phyloP scores from a whole-genome alignment of 2,888 invertebrate genomes.

The Drosophila cracens region DNA sequence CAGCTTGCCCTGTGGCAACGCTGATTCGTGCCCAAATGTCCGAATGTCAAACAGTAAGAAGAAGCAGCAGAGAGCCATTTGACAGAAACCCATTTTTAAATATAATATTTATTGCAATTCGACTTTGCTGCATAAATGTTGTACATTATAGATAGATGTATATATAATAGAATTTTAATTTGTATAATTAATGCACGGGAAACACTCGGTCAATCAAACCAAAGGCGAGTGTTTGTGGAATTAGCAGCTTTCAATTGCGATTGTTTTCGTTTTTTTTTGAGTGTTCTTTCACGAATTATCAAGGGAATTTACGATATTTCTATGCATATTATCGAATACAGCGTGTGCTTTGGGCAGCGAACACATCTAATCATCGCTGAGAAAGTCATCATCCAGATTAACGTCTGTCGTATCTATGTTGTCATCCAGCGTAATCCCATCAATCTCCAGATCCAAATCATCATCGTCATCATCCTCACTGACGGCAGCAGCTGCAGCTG shows the following conservation, averaged over 20 bases:
- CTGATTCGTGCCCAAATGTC: background rate
- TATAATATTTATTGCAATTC: constrained; percentile 58
- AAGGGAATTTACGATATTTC: constrained; percentile 43
- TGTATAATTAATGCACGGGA: constrained; percentile 67
- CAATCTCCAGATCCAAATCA: constrained; percentile 93
- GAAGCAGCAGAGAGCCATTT: constrained; percentile 11
- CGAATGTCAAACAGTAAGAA: constrained; percentile 20
- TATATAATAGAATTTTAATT: constrained; percentile 46
- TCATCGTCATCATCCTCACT: constrained; percentile 87
- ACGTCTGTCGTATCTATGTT: constrained; percentile 91
- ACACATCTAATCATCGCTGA: constrained; percentile 86
- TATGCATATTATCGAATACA: constrained; percentile 51
- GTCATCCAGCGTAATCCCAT: constrained; percentile 92
- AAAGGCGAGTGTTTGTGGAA: constrained; percentile 70
- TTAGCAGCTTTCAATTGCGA: constrained; percentile 57
- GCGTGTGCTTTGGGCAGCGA: constrained; percentile 23
- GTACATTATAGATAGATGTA: constrained; percentile 63
- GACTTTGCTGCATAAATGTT: constrained; percentile 48
- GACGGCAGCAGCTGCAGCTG: constrained; percentile 17
- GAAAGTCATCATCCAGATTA: constrained; percentile 89
- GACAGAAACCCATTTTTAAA: constrained; percentile 17
- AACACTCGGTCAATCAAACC: constrained; percentile 67
- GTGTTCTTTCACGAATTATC: constrained; percentile 41
- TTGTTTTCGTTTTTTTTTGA: constrained; percentile 13
- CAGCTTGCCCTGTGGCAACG: constrained; percentile 46